Percentiles rank a stretch among this genome's conserved stretches.
phyloP scores from a whole-genome alignment of 2,113 vertebrate species.

The Brachyhypopomus occidentalis region DNA sequence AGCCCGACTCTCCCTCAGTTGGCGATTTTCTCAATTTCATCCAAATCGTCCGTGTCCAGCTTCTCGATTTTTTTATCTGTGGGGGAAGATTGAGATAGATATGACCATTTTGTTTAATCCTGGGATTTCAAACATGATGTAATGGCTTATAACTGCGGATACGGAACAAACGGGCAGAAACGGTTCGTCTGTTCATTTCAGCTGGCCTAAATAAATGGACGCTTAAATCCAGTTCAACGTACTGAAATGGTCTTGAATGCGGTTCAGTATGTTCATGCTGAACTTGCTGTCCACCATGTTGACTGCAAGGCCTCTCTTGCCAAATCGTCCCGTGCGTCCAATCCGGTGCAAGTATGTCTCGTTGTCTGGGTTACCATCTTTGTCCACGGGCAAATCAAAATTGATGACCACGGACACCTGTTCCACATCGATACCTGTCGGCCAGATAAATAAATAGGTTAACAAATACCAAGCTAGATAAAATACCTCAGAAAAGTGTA shows the following conservation, averaged over 20 bases:
- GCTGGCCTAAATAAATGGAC: no score
- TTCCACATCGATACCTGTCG: constrained; percentile 91
- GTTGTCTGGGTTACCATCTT: constrained; percentile 92
- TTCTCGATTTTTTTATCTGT: constrained; percentile 93
- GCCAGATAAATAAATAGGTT: not conserved
- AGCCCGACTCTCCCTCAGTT: constrained; percentile 70
- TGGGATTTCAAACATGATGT: not conserved
- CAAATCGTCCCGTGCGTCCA: constrained; percentile 93
- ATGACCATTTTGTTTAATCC: no score
- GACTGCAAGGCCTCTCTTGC: constrained; percentile 92
- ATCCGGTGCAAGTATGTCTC: constrained; percentile 97
- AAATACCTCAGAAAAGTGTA: no score
- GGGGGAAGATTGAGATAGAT: not conserved
- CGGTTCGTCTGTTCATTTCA: no score
- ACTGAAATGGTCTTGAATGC: constrained; percentile 96
- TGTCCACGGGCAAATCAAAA: constrained; percentile 95
- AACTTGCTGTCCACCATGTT: constrained; percentile 98
- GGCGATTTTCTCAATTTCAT: constrained; percentile 96
- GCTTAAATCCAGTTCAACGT: constrained; percentile 56
- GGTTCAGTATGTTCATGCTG: constrained; percentile 94
- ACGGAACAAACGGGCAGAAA: no score
- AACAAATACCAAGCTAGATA: no score
- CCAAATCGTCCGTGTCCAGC: constrained; percentile 92
- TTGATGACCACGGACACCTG: constrained; percentile 98
- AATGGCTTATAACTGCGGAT: not conserved